A percentile compares a stretch with the other conserved stretches of the same genome.
phyloP scores from a whole-genome alignment of 1,140 invertebrate species.

The Papilio aristodemus region DNA sequence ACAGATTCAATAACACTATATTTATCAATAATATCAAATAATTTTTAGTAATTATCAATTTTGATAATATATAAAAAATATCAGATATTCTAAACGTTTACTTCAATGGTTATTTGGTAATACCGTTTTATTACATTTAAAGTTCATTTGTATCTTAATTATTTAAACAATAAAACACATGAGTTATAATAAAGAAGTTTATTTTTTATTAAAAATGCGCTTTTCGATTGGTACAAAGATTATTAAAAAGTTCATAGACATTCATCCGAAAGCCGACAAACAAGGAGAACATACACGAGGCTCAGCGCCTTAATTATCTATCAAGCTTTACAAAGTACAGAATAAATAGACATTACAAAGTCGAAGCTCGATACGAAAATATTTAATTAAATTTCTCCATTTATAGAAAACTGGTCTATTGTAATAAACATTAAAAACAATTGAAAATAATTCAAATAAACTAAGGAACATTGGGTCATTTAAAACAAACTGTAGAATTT shows the following conservation, averaged over 20 bases:
- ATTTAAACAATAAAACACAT: conserved; percentile 47
- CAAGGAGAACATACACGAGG: conserved; percentile 39
- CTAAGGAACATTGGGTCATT: background rate
- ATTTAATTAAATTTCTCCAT: background rate
- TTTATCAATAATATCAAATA: too few species aligned
- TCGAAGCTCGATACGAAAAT: conserved; percentile 5
- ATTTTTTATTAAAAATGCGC: conserved; percentile 73
- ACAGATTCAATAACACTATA: too few species aligned
- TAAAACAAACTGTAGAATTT: too few species aligned
- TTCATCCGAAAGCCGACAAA: conserved; percentile 35
- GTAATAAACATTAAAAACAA: background rate
- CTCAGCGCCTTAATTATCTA: conserved; percentile 40
- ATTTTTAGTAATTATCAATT: too few species aligned
- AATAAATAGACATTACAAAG: background rate
- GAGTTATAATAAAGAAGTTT: conserved; percentile 64
- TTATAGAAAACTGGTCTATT: background rate
- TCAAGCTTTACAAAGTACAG: conserved; percentile 40
- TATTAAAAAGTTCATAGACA: conserved; percentile 47
- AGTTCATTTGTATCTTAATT: too few species aligned
- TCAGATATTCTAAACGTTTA: too few species aligned
- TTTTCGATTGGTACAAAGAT: conserved; percentile 41
- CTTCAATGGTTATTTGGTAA: too few species aligned
- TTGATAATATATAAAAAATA: too few species aligned
- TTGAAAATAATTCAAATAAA: background rate
- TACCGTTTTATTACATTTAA: too few species aligned